phyloP scores from a whole-genome alignment of 2,797 vertebrate species.

The Trematomus bernacchii region DNA sequence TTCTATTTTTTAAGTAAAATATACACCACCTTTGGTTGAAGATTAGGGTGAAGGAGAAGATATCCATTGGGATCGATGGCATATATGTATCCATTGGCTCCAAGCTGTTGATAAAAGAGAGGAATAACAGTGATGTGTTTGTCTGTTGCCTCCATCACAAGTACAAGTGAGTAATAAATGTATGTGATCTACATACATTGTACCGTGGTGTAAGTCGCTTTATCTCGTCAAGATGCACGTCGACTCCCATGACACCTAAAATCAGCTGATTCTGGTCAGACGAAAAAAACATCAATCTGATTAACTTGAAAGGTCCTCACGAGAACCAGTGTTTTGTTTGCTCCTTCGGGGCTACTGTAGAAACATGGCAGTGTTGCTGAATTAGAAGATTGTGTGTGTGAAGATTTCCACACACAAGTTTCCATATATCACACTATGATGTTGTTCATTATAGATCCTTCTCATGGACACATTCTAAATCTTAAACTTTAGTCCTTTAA shows the following conservation, averaged over 20 bases:
- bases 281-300: not conserved
- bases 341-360: no score
- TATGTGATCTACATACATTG: conserved; percentile 74
- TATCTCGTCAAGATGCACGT: conserved; percentile 97
- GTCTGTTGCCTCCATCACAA: not conserved
- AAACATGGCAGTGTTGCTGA: no score
- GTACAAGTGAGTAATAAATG: not conserved
- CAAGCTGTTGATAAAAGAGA: conserved; percentile 77
- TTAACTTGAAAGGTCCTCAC: not conserved
- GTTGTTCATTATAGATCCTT: no score
- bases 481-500: no score
- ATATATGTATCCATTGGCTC: conserved; percentile 97
- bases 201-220: conserved; percentile 94
- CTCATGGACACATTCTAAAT: no score
- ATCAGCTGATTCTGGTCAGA: conserved; percentile 94
- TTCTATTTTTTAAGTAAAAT: not conserved
- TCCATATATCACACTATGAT: no score
- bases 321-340: no score
- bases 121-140: not conserved
- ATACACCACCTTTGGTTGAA: conserved; percentile 91
- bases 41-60: conserved; percentile 96
- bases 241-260: conserved; percentile 97
- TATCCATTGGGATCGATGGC: conserved; percentile 98
- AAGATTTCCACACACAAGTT: no score
- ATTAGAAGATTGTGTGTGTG: no score